These are phyloP conservation scores for Nylanderia fulva DNA, from an alignment of 1,140 invertebrate species.

Conservation along the genomic window DNA sequence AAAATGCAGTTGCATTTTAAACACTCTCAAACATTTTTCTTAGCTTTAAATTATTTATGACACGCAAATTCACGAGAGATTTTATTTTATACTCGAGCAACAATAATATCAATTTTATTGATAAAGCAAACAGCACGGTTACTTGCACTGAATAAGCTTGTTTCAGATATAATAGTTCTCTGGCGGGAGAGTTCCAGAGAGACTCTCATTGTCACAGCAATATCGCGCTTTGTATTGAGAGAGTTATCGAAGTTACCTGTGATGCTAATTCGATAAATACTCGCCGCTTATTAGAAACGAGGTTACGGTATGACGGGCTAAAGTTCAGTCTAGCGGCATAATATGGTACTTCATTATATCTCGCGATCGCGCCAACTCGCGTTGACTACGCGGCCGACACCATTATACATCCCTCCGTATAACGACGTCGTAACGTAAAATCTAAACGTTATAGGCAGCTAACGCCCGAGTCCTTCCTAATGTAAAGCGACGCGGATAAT, in stretches of 20 bases:
- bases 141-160: slow-evolving; percentile 13
- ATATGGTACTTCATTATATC: slow-evolving; percentile 52
- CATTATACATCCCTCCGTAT: background rate
- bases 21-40: background rate
- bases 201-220: slow-evolving; percentile 49
- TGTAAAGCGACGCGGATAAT: background rate
- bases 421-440: slow-evolving; percentile 37
- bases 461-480: slow-evolving; percentile 2
- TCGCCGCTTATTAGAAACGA: slow-evolving; percentile 61
- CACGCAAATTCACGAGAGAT: background rate
- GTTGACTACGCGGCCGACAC: slow-evolving; percentile 13
- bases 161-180: slow-evolving; percentile 23
- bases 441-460: slow-evolving; percentile 39
- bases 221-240: slow-evolving; percentile 52
- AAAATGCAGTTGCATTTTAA: background rate
- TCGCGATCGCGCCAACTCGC: slow-evolving; percentile 37
- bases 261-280: slow-evolving; percentile 63
- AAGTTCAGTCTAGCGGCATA: slow-evolving; percentile 51
- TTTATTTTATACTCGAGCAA: slow-evolving; percentile 8
- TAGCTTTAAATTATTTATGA: background rate
- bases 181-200: slow-evolving; percentile 30
- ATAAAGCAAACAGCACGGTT: slow-evolving; percentile 4
- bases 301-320: slow-evolving; percentile 33
- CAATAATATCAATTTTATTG: slow-evolving; percentile 1
- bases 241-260: slow-evolving; percentile 58